A percentile compares a stretch with the other conserved stretches of the same genome.
Evolutionary conservation across 2,113 vertebrate genomes (phyloP).

Genomic region (Peromyscus maniculatus): DNA sequence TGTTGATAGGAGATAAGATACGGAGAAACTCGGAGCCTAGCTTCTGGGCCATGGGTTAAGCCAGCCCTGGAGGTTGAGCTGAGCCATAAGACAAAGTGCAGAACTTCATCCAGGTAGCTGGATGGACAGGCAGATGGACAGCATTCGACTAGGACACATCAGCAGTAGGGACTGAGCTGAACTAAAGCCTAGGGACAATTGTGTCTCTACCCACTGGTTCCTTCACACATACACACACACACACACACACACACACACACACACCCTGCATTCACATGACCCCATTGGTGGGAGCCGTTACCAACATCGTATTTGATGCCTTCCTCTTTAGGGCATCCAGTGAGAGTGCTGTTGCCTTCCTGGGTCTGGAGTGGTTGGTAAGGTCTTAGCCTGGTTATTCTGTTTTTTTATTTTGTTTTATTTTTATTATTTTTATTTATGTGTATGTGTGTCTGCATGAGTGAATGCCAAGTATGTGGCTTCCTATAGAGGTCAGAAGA

Average conservation of each 20-base stretch:
- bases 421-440: background rate
- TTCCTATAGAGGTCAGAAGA: background rate
- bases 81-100: background rate
- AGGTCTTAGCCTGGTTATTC: background rate
- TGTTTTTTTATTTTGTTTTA: background rate
- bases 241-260: background rate
- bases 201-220: background rate
- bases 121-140: background rate
- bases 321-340: background rate
- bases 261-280: too few species aligned
- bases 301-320: background rate
- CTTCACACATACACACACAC: background rate
- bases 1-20: background rate
- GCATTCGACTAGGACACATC: background rate
- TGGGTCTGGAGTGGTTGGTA: background rate
- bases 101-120: background rate
- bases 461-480: background rate
- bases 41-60: background rate
- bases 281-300: background rate
- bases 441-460: background rate
- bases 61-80: background rate
- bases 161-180: background rate
- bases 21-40: background rate
- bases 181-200: background rate
- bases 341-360: too few species aligned